Evolutionary conservation across 2,888 invertebrate species (phyloP).

Genomic region (Eilema caniola): DNA sequence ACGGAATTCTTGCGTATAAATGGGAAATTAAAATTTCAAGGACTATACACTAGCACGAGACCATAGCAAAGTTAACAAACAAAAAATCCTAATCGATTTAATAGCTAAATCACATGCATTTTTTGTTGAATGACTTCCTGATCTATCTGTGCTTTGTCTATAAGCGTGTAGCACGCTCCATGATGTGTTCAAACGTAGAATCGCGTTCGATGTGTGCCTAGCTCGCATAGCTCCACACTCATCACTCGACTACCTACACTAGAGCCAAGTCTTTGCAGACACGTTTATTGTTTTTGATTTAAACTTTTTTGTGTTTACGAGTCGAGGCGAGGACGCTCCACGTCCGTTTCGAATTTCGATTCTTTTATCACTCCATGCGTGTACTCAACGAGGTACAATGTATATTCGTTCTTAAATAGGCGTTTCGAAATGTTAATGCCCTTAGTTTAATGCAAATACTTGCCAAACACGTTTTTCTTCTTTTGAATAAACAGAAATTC

Average conservation of each 20-base stretch:
- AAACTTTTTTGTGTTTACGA: constrained; percentile 82
- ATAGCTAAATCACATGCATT: background rate
- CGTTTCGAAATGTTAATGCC: constrained; percentile 51
- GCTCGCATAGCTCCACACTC: constrained; percentile 2
- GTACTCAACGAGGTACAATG: constrained; percentile 49
- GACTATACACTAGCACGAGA: background rate
- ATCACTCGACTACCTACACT: background rate
- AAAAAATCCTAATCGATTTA: background rate
- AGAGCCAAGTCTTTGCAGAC: constrained; percentile 62
- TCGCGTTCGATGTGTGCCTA: background rate
- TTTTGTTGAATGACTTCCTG: background rate
- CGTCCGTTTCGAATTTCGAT: constrained; percentile 76
- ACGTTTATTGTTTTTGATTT: constrained; percentile 80
- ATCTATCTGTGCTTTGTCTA: background rate
- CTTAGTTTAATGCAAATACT: constrained; percentile 45
- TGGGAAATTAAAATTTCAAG: background rate
- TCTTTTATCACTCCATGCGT: constrained; percentile 65
- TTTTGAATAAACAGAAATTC: constrained; percentile 38
- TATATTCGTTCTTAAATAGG: constrained; percentile 45
- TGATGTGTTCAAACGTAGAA: background rate
- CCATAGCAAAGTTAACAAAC: constrained; percentile 1
- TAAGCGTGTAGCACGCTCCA: background rate
- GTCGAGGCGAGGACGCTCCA: constrained; percentile 74
- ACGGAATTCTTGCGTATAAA: background rate
- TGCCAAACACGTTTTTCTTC: constrained; percentile 49